These are phyloP conservation scores for Agelaius tricolor DNA, from an alignment of 2,113 vertebrate species.

Conservation along the genomic window DNA sequence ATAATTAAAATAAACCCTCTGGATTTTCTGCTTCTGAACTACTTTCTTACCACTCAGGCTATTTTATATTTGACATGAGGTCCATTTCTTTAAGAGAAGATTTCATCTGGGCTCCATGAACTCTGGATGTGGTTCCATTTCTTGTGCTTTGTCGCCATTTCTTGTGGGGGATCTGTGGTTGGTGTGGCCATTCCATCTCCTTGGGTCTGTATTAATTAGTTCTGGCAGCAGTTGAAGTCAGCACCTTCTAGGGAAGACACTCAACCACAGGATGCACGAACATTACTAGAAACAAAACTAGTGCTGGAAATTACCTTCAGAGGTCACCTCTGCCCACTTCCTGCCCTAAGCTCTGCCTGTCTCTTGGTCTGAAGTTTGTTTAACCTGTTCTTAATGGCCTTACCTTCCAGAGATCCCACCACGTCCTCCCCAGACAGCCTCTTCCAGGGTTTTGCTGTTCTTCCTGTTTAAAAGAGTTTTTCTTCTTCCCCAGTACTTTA, in stretches of 20 bases:
- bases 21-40: neutral
- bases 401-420: neutral
- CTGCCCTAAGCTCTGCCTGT: neutral
- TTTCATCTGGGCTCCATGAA: neutral
- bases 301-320: neutral
- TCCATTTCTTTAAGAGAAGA: neutral
- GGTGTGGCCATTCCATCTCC: neutral
- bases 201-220: neutral
- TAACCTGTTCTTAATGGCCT: neutral
- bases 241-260: neutral
- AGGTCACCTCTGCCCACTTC: neutral
- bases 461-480: neutral
- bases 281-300: neutral
- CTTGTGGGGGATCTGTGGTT: neutral
- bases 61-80: neutral
- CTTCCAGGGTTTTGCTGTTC: neutral
- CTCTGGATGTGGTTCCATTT: neutral
- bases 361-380: neutral
- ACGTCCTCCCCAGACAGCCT: neutral
- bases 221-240: neutral
- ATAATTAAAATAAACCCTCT: neutral
- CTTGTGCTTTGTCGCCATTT: neutral
- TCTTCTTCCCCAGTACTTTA: neutral
- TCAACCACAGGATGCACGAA: neutral
- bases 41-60: neutral